These are phyloP conservation scores for Brachyhypopomus gauderio DNA, from an alignment of 2,113 vertebrate species.

Conservation along the genomic window DNA sequence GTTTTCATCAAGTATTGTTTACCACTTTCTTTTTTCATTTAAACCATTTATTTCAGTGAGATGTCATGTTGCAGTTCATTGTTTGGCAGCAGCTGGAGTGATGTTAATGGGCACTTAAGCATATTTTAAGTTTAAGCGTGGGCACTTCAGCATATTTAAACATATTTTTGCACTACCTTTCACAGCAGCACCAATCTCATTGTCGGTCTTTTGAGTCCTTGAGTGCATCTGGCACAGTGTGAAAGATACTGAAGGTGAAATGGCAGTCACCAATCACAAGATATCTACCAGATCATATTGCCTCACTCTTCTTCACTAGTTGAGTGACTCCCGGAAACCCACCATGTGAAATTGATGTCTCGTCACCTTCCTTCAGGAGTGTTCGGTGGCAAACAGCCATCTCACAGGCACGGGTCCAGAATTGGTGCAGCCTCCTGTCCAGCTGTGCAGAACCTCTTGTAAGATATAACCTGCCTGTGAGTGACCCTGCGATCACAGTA, in stretches of 20 bases:
- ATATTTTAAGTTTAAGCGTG: too few relatives aligned
- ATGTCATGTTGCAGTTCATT: slow-evolving; percentile 17
- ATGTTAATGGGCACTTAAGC: background rate
- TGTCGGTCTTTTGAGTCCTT: slow-evolving; percentile 6
- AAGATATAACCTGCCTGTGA: background rate
- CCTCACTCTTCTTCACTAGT: slow-evolving; percentile 12
- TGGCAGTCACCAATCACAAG: slow-evolving; percentile 33
- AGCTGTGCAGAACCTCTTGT: background rate
- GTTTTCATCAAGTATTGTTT: background rate
- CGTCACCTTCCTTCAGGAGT: slow-evolving; percentile 36
- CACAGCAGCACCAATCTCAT: background rate
- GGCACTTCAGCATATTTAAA: slow-evolving; percentile 10
- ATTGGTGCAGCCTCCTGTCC: too few relatives aligned
- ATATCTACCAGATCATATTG: slow-evolving; percentile 32
- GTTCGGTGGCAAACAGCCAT: background rate
- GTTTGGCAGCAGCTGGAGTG: background rate
- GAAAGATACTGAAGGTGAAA: slow-evolving; percentile 43
- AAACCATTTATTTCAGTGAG: background rate
- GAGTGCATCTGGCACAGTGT: slow-evolving; percentile 20
- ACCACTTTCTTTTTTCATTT: slow-evolving; percentile 1
- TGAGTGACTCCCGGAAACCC: slow-evolving; percentile 23
- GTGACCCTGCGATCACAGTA: background rate
- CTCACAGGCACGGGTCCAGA: background rate
- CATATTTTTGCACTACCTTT: slow-evolving; percentile 14
- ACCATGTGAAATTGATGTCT: slow-evolving; percentile 38